Evolutionary conservation across 2,797 vertebrate species (phyloP).

Genomic region (Champsocephalus gunnari): DNA sequence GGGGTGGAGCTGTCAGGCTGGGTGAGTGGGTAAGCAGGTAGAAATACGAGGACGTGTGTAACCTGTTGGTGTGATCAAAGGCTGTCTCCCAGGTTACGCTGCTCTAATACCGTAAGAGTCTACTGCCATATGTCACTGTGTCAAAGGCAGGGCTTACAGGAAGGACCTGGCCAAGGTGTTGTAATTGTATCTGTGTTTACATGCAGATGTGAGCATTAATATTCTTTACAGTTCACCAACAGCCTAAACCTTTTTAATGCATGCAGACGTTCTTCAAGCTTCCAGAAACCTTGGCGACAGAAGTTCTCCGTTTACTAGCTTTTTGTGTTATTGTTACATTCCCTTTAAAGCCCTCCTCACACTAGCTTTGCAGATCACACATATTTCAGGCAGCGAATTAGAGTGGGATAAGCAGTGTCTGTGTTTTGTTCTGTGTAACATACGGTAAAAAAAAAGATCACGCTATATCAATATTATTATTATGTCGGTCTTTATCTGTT

Average conservation of each 20-base stretch:
- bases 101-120: slow-evolving; percentile 62
- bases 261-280: background rate
- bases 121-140: slow-evolving; percentile 61
- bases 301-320: background rate
- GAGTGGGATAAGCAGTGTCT: too few species aligned
- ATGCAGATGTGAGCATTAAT: background rate
- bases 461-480: too few species aligned
- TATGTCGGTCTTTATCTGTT: too few species aligned
- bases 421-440: too few species aligned
- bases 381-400: too few species aligned
- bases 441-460: too few species aligned
- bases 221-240: slow-evolving; percentile 5
- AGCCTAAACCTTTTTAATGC: background rate
- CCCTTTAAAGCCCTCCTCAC: background rate
- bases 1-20: background rate
- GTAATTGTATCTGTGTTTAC: slow-evolving; percentile 14
- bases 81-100: slow-evolving; percentile 40
- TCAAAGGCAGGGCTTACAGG: slow-evolving; percentile 18
- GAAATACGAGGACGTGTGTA: slow-evolving; percentile 25
- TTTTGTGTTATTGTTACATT: slow-evolving; percentile 4
- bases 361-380: too few species aligned
- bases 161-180: slow-evolving; percentile 3
- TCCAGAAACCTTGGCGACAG: background rate
- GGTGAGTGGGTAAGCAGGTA: slow-evolving; percentile 2
- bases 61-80: slow-evolving; percentile 51